Percentiles rank a stretch among this genome's conserved stretches.
Evolutionary conservation across 2,888 invertebrate species (phyloP).

Genomic region (Polylopha cassiicola): DNA sequence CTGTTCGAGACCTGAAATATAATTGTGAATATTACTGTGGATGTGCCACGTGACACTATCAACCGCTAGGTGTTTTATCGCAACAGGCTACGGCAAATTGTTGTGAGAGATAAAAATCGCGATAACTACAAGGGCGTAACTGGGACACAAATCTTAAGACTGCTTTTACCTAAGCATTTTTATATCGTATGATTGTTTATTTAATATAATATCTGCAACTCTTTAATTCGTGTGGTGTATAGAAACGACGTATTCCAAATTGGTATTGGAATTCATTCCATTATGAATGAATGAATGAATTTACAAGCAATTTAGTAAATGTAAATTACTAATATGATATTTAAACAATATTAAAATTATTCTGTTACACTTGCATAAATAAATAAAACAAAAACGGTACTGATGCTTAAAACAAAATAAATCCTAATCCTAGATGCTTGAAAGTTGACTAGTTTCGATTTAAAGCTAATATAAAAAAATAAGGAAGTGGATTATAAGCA

Average conservation of each 20-base stretch:
- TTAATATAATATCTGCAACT: background rate
- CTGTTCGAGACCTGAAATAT: slow-evolving; percentile 41
- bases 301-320: no score
- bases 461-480: no score
- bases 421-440: no score
- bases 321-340: no score
- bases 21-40: slow-evolving; percentile 29
- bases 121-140: slow-evolving; percentile 62
- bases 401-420: slow-evolving; percentile 6
- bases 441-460: no score
- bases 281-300: no score
- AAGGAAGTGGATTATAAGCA: no score
- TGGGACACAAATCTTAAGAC: slow-evolving; percentile 31
- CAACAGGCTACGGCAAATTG: slow-evolving; percentile 58
- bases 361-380: slow-evolving; percentile 9
- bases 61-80: slow-evolving; percentile 49
- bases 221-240: no score
- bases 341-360: no score
- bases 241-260: no score
- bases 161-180: slow-evolving; percentile 8
- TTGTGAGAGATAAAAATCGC: slow-evolving; percentile 59
- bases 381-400: slow-evolving; percentile 14
- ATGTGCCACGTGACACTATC: slow-evolving; percentile 57
- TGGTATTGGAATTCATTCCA: no score
- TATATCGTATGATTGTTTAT: background rate